Percentiles rank a stretch among this genome's conserved stretches.
These are phyloP conservation scores for Drosophila cyrtoloma DNA, from an alignment of 2,888 invertebrate genomes.

Conservation along the genomic window DNA sequence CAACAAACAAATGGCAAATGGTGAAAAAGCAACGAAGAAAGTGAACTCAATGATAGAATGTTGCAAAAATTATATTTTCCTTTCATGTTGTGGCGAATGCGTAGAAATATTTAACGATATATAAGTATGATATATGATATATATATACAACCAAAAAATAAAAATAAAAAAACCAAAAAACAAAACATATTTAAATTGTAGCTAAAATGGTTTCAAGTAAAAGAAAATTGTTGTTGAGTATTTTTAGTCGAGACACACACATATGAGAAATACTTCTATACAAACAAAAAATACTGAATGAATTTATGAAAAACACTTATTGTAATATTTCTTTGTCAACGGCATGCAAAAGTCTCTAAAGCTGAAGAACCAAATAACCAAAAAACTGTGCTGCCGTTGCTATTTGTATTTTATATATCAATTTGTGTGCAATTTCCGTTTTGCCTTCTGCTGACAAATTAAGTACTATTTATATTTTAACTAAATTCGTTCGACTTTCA, in stretches of 20 bases:
- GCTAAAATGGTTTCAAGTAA: constrained; percentile 85
- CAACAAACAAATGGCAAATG: constrained; percentile 69
- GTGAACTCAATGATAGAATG: constrained; percentile 18
- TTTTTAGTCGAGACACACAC: constrained; percentile 78
- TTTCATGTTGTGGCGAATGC: constrained; percentile 41
- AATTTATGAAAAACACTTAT: constrained; percentile 35
- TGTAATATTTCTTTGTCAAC: background rate
- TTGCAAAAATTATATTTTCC: constrained; percentile 61
- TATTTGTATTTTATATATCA: constrained; percentile 2
- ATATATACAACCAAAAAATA: constrained; percentile 32
- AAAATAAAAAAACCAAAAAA: background rate
- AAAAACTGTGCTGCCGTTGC: constrained; percentile 22
- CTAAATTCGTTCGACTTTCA: background rate
- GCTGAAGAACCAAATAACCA: constrained; percentile 6
- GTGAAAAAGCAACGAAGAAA: constrained; percentile 69
- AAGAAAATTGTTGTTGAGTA: constrained; percentile 84
- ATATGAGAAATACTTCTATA: constrained; percentile 25
- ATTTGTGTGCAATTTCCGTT: constrained; percentile 18
- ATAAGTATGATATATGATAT: constrained; percentile 23
- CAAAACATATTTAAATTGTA: constrained; percentile 62
- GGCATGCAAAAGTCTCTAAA: constrained; percentile 2
- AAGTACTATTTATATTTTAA: background rate
- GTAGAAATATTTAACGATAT: constrained; percentile 34
- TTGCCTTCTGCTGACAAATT: constrained; percentile 71
- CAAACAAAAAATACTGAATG: constrained; percentile 26